Percentiles rank a stretch among this genome's conserved stretches.
These are phyloP conservation scores for Heteractis magnifica DNA, from an alignment of 92 coral and sea anemone genomes.

Conservation along the genomic window DNA sequence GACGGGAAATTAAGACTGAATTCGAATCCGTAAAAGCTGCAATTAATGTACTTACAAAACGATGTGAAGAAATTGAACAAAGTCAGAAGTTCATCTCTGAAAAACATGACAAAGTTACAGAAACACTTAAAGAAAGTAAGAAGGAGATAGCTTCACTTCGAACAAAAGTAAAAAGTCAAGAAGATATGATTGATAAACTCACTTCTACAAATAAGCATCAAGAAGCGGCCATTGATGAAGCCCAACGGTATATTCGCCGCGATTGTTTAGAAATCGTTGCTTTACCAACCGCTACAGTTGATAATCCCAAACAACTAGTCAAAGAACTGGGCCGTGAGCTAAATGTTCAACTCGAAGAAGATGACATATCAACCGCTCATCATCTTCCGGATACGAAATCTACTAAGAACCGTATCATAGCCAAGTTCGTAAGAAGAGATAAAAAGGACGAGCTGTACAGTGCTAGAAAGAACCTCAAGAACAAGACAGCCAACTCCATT, in stretches of 20 bases:
- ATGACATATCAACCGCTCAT: not conserved
- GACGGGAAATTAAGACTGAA: slow-evolving; percentile 16
- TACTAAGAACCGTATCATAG: too few relatives aligned
- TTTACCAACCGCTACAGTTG: not conserved
- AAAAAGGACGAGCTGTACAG: too few relatives aligned
- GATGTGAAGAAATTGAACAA: slow-evolving; percentile 12
- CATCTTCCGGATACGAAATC: too few relatives aligned
- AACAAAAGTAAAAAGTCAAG: not conserved
- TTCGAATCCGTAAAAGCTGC: slow-evolving; percentile 14
- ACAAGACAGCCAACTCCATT: too few relatives aligned
- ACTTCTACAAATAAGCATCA: not conserved
- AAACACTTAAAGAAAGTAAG: slow-evolving; percentile 1
- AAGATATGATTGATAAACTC: slow-evolving; percentile 1
- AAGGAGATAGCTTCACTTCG: not conserved
- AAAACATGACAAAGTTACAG: slow-evolving; percentile 3
- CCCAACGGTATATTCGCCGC: too few relatives aligned
- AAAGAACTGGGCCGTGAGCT: not conserved
- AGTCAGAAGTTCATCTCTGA: slow-evolving; percentile 6
- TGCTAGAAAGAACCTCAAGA: too few relatives aligned
- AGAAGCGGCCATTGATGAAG: not conserved
- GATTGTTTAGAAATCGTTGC: too few relatives aligned
- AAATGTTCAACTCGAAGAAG: not conserved
- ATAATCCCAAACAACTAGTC: not conserved
- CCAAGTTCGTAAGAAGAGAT: too few relatives aligned
- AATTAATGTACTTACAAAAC: slow-evolving; percentile 7